Base-by-base conservation (phyloP, 2,888 invertebrate species). In the Spatulosminthurus flaviceps region DNA sequence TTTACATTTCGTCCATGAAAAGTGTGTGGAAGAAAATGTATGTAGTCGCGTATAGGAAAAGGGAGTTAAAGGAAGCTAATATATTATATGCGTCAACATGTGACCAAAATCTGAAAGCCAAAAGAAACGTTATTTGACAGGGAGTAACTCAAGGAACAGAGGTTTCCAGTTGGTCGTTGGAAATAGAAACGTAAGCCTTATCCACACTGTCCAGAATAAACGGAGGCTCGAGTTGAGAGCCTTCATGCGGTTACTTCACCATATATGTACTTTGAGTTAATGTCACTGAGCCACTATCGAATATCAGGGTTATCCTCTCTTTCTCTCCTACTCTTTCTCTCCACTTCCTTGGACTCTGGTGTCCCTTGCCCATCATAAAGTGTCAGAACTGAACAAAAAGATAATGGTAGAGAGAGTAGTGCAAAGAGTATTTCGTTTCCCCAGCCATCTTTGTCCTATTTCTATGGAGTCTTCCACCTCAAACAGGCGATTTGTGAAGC, bases 321-420 rank as follows among this genome's bases (percentile, higher is more conserved):
- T 9, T 34, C 34, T 34, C 34, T 7, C 34, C 9, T 9, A 7
- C 34, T 34, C 34, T 7, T 9, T 34, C 34, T 34, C 34, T 34
- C 34, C n/a, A n/a, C 21, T 41, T 71, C 34, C 41, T 42, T 42
- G 42, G 42, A 26, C 51, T 72, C 42, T 19, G 41, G 43, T 51
- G 51, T 72, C 72, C 51, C 72, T 72, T 72, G 51, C 72, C 41
- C 72, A 42, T 72, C 72, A 72, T 43, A 72, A 72, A 72, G 51
- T 72, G 72, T 72, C 72, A 72, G 51, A 24, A 29, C 29, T 29
- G 69, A 41, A 24, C n/a, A 72, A 24, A 51, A 42, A 51, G 72
- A 72, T 11, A 29, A 13, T 21, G 42, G 21, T n/a, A n/a, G 34
- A 69, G 42, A 72, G 72, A 13, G 51, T 16, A 43, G 24, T 42